Evolutionary conservation across 1,140 invertebrate genomes (phyloP).

Genomic region (Macrobrachium nipponense): DNA sequence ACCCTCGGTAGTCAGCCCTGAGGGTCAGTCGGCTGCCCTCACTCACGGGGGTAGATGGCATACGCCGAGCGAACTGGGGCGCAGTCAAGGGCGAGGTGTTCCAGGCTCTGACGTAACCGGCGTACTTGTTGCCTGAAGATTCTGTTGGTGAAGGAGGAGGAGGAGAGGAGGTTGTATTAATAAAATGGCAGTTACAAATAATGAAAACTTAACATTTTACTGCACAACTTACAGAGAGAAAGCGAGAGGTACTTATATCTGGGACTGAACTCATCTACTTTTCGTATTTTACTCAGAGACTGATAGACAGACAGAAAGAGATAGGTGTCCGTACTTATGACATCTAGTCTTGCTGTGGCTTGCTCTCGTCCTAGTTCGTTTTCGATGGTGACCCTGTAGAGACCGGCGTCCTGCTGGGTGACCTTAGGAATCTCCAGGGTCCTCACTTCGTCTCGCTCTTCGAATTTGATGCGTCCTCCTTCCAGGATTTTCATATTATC

Average conservation of each 20-base stretch:
- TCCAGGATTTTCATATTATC: conserved; percentile 74
- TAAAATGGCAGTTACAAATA: neutral
- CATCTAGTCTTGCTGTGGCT: conserved; percentile 82
- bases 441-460: conserved; percentile 80
- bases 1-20: conserved; percentile 77
- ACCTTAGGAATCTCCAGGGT: conserved; percentile 84
- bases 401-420: conserved; percentile 80
- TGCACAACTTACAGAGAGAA: neutral
- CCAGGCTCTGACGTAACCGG: conserved; percentile 61
- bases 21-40: conserved; percentile 75
- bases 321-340: conserved; percentile 75
- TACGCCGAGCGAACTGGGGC: conserved; percentile 78
- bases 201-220: neutral
- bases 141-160: conserved; percentile 51
- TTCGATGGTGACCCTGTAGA: conserved; percentile 83
- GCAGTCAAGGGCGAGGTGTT: conserved; percentile 68
- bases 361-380: conserved; percentile 86
- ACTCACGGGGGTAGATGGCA: conserved; percentile 77
- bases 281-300: neutral
- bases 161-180: neutral
- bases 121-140: conserved; percentile 61
- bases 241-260: neutral
- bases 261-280: neutral
- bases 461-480: conserved; percentile 75
- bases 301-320: neutral